These are phyloP conservation scores for Camelus bactrianus DNA, from an alignment of 2,113 vertebrate genomes.

Conservation along the genomic window DNA sequence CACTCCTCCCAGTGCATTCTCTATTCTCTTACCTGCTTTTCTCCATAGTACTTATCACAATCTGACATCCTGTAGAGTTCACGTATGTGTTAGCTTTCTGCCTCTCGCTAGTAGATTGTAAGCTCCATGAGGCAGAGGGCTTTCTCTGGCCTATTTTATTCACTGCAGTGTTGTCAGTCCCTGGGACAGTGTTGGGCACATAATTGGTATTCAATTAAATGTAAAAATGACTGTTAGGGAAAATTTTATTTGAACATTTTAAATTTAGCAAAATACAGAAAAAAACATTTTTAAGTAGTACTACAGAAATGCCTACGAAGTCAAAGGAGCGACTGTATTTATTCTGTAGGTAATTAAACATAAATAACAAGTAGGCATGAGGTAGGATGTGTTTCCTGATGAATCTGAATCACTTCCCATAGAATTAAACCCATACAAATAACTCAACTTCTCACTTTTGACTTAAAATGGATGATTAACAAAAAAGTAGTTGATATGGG, in stretches of 20 bases:
- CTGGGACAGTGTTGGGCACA: not conserved
- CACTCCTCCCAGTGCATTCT: not conserved
- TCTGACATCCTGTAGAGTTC: not conserved
- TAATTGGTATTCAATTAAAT: not conserved
- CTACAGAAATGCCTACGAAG: not conserved
- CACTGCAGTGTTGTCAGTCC: not conserved
- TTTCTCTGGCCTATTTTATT: not conserved
- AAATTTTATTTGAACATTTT: constrained; percentile 37
- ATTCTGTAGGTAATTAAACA: constrained; percentile 16
- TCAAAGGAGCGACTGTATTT: not conserved
- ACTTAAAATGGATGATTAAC: not conserved
- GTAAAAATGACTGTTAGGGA: not conserved
- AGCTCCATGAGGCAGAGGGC: not conserved
- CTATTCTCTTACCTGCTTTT: not conserved
- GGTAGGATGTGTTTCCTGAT: not conserved
- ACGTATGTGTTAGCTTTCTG: not conserved
- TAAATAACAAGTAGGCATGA: not conserved
- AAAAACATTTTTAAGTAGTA: not conserved
- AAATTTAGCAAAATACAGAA: not conserved
- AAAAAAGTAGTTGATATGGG: not conserved
- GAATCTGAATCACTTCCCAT: not conserved
- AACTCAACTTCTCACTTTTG: not conserved
- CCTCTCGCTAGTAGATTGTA: not conserved
- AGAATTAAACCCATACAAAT: not conserved
- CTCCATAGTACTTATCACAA: not conserved